These are phyloP conservation scores for Pristis pectinata DNA, from an alignment of 2,797 vertebrate genomes.

Conservation along the genomic window DNA sequence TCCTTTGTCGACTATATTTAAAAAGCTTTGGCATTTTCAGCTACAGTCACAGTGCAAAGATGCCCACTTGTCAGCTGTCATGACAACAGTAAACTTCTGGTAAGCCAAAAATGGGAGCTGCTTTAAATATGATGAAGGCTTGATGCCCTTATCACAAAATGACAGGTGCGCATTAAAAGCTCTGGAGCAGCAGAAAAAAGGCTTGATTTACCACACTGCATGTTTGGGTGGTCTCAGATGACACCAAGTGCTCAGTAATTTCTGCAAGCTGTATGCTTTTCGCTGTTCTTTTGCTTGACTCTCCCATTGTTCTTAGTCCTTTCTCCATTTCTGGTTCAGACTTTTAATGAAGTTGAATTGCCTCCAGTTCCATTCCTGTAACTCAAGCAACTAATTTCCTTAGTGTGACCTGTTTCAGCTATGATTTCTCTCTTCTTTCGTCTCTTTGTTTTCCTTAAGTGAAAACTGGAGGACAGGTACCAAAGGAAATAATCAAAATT, in stretches of 20 bases:
- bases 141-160: slow-evolving; percentile 16
- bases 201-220: not conserved
- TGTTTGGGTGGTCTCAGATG: not conserved
- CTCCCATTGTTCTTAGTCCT: not conserved
- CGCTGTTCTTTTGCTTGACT: not conserved
- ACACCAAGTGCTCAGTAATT: not conserved
- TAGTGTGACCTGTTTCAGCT: not conserved
- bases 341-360: not conserved
- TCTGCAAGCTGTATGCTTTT: not conserved
- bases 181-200: not conserved
- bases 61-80: slow-evolving; percentile 19
- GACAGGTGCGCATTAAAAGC: slow-evolving; percentile 1
- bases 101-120: not conserved
- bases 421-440: not conserved
- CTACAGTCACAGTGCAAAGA: not conserved
- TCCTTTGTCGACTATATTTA: not conserved
- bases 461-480: not conserved
- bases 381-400: not conserved
- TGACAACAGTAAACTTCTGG: not conserved
- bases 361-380: not conserved
- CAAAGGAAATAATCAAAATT: not conserved
- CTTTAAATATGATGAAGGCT: not conserved
- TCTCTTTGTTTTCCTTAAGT: not conserved
- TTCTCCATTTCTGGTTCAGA: not conserved
- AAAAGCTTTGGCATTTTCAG: not conserved